phyloP scores from a whole-genome alignment of 2,888 invertebrate species.

The Pasiphila rectangulata region DNA sequence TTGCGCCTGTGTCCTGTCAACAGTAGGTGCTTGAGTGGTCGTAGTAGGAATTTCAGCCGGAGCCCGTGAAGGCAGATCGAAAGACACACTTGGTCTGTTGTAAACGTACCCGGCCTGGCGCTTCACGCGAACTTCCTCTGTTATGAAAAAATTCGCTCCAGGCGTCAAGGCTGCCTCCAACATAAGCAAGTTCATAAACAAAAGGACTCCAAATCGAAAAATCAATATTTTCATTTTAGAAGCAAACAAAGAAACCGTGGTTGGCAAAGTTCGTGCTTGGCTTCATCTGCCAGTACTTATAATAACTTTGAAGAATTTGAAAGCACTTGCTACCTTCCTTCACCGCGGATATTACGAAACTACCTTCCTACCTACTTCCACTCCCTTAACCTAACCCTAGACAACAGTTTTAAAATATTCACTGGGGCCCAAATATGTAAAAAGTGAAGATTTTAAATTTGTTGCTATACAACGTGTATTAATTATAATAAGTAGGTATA shows the following conservation, averaged over 20 bases:
- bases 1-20: constrained; percentile 63
- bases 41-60: constrained; percentile 38
- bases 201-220: constrained; percentile 35
- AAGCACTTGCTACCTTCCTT: constrained; percentile 29
- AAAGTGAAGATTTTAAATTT: too few relatives aligned
- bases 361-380: constrained; percentile 34
- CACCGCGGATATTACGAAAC: constrained; percentile 48
- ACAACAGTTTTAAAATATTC: not conserved
- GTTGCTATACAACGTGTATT: too few relatives aligned
- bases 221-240: constrained; percentile 44
- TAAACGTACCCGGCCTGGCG: constrained; percentile 74
- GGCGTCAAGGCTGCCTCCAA: constrained; percentile 19
- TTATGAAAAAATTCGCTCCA: constrained; percentile 25
- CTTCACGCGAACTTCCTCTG: constrained; percentile 45
- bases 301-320: constrained; percentile 50
- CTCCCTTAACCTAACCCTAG: constrained; percentile 41
- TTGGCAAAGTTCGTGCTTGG: constrained; percentile 45
- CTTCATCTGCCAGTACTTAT: constrained; percentile 54
- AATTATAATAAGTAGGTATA: too few relatives aligned
- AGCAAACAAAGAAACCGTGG: constrained; percentile 11
- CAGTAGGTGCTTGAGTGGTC: constrained; percentile 61
- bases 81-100: constrained; percentile 63
- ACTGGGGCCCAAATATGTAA: too few relatives aligned
- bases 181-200: constrained; percentile 36
- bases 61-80: constrained; percentile 59